Evolutionary conservation across 2,113 vertebrate species (phyloP).

Genomic region (Crypturellus undulatus): DNA sequence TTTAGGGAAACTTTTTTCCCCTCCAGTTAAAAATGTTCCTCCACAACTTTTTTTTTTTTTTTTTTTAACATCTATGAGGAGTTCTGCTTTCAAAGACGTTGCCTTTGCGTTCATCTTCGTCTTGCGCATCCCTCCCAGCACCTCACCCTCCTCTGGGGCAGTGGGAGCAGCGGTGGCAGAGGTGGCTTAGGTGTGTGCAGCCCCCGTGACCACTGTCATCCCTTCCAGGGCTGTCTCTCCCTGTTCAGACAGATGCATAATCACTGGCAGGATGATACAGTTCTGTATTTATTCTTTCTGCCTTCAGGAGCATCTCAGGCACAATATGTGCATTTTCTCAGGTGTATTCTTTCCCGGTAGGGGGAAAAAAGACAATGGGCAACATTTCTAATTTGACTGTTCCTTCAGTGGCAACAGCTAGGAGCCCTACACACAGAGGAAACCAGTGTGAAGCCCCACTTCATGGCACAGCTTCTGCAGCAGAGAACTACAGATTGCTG

Average conservation of each 20-base stretch:
- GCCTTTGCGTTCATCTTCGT: background rate
- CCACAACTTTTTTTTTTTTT: background rate
- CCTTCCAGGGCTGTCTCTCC: background rate
- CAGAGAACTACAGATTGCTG: background rate
- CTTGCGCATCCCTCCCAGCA: background rate
- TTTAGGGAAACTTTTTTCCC: background rate
- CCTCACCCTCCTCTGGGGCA: background rate
- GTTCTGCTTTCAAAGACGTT: background rate
- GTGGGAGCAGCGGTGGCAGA: background rate
- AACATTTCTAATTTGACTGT: background rate
- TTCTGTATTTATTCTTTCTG: background rate
- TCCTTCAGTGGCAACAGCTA: background rate
- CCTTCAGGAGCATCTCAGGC: background rate
- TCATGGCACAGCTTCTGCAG: background rate
- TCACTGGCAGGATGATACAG: background rate
- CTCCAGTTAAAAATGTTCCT: background rate
- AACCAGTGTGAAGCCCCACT: background rate
- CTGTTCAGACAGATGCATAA: background rate
- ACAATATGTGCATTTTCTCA: background rate
- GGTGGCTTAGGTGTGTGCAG: rapidly evolving
- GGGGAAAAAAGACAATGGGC: background rate
- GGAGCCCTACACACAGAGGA: background rate
- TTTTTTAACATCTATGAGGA: background rate
- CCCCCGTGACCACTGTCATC: rapidly evolving
- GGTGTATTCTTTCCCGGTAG: background rate